These are phyloP conservation scores for Artemia franciscana DNA, from an alignment of 1,140 invertebrate species.

Conservation along the genomic window DNA sequence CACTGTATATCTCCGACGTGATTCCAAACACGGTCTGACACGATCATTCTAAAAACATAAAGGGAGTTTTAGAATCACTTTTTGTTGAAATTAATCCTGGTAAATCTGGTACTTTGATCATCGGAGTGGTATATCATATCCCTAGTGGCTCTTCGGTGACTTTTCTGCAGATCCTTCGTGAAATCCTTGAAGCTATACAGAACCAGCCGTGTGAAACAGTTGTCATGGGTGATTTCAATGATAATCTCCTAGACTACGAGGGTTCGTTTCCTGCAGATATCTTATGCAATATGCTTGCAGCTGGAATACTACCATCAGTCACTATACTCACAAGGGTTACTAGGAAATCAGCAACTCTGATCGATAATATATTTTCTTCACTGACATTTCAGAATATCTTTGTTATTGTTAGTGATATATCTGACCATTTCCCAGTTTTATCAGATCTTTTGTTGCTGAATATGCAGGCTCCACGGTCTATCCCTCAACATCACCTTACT, in stretches of 20 bases:
- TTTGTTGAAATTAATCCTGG: not conserved
- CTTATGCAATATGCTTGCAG: not conserved
- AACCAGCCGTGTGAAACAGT: not conserved
- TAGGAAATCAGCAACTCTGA: not conserved
- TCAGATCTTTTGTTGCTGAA: not conserved
- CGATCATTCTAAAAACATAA: not conserved
- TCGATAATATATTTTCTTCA: not conserved
- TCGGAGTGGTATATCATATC: not conserved
- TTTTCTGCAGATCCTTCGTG: not conserved
- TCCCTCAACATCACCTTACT: not conserved
- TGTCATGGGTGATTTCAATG: not conserved
- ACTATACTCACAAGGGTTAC: not conserved
- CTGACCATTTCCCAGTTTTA: not conserved
- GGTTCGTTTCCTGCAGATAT: not conserved
- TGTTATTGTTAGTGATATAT: not conserved
- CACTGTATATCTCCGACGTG: not conserved
- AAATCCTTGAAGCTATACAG: not conserved
- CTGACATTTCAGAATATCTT: not conserved
- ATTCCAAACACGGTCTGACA: not conserved
- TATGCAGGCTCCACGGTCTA: not conserved
- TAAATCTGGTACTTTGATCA: not conserved
- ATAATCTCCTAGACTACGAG: not conserved
- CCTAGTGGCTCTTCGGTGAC: not conserved
- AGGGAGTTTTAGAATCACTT: not conserved
- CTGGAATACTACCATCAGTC: not conserved